Base-by-base conservation (phyloP, 2,888 invertebrate species). In the Automeris io region DNA sequence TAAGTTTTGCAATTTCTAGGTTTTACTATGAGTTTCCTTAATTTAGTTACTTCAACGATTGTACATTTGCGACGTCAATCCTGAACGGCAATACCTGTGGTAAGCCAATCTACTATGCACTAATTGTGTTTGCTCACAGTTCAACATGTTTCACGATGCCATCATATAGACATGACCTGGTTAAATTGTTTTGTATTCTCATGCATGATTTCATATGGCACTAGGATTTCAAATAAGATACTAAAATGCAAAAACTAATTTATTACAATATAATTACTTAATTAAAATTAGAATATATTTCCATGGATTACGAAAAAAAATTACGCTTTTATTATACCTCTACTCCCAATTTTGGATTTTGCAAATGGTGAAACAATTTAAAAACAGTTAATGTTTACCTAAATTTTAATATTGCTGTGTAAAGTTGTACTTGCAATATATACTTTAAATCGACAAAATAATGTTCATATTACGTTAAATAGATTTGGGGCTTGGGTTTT, bases 381-480 rank as follows among this genome's bases (percentile, higher is more conserved):
- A 26, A 26, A 26, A 7, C 13, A 11, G 12, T 12, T 26, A 2
- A 3, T 26, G 7, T 11, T 1, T 26, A 13, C 13, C 26, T 12
- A 7, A 24, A 24, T 24, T 4, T 5, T 11, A 24, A 24, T 11
- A 24, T 24, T 9, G 2, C 5, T 4, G 2, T 24, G 5, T 9
- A 11, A 5, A 24, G 9, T 6, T 2, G 2, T 24, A 23, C 9
- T 3, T 24, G 9, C 5, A 25, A 12, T 29, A 21, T 22, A 6
- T 8, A 12, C 18, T 25, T 33, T 24, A 38, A 18, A 5, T 4
- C 18, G 8, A 33, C 2, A 7, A 3, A 1, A 24, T 51, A 61
- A 43, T 37, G 56, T 54, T 40, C 24, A 43, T 42, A 52, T 48
- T 49, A 26, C 13, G 22, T 21, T 5, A 1, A 18, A 9, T 12